phyloP scores from a whole-genome alignment of 2,888 invertebrate species.

The Drosophila anomalata region DNA sequence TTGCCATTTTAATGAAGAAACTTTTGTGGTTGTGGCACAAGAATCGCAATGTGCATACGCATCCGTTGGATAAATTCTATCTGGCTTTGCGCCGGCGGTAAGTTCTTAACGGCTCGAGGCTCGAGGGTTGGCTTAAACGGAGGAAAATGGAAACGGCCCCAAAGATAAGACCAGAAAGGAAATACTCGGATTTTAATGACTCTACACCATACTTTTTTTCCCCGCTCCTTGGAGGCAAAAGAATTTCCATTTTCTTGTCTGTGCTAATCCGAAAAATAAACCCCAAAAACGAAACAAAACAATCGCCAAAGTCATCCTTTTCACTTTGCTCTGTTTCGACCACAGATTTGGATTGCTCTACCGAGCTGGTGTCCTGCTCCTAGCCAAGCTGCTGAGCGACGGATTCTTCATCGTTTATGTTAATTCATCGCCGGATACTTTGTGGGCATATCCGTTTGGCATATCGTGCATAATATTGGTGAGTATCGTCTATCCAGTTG shows the following conservation, averaged over 20 bases:
- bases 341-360: slow-evolving; percentile 86
- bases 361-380: slow-evolving; percentile 86
- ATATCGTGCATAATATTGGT: slow-evolving; percentile 86
- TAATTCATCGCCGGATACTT: slow-evolving; percentile 86
- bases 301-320: slow-evolving; percentile 37
- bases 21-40: slow-evolving; percentile 86
- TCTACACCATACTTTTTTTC: background rate
- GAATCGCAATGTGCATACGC: slow-evolving; percentile 77
- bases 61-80: slow-evolving; percentile 86
- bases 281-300: slow-evolving; percentile 23
- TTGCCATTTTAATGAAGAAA: slow-evolving; percentile 87
- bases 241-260: slow-evolving; percentile 49
- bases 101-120: slow-evolving; percentile 44
- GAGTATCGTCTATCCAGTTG: slow-evolving; percentile 77
- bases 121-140: background rate
- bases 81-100: slow-evolving; percentile 85
- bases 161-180: slow-evolving; percentile 6
- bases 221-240: background rate
- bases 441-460: slow-evolving; percentile 87
- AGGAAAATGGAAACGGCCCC: slow-evolving; percentile 4
- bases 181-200: slow-evolving; percentile 23
- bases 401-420: slow-evolving; percentile 87
- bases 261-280: slow-evolving; percentile 34
- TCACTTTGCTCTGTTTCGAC: slow-evolving; percentile 17
- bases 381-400: slow-evolving; percentile 86